These are phyloP conservation scores for Cheilosia vulpina DNA, from an alignment of 2,888 invertebrate genomes.

Conservation along the genomic window DNA sequence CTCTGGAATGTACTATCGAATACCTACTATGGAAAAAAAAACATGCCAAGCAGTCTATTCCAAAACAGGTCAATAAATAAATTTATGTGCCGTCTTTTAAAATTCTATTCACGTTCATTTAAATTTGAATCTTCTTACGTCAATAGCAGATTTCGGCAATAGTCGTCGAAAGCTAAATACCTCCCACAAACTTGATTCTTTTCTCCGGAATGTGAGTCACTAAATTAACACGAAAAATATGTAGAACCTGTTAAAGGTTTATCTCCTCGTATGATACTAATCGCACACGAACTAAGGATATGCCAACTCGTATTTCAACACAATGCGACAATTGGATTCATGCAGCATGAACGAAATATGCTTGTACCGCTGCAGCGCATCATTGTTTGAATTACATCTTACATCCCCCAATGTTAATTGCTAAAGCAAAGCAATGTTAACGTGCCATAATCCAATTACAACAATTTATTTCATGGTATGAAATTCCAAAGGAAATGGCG, in stretches of 20 bases:
- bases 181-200: conserved; percentile 1
- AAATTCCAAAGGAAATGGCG: conserved; percentile 46
- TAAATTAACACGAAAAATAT: not conserved
- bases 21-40: not conserved
- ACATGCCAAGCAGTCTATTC: not conserved
- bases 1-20: too few relatives aligned
- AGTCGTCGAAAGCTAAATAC: conserved; percentile 2
- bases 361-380: not conserved
- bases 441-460: conserved; percentile 40
- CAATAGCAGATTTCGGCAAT: conserved; percentile 6
- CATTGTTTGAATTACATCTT: not conserved
- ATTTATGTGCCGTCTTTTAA: not conserved
- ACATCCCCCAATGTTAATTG: conserved; percentile 1
- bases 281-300: too few relatives aligned
- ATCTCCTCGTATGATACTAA: too few relatives aligned
- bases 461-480: conserved; percentile 1
- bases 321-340: not conserved
- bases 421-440: conserved; percentile 24
- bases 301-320: too few relatives aligned
- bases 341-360: not conserved
- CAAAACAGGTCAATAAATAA: not conserved
- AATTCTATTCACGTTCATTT: conserved; percentile 28
- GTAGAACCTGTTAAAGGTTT: conserved; percentile 1
- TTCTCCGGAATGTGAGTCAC: conserved; percentile 6
- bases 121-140: not conserved